Base-by-base conservation (phyloP, 1,140 invertebrate species). In the Globodera ellingtonae region DNA sequence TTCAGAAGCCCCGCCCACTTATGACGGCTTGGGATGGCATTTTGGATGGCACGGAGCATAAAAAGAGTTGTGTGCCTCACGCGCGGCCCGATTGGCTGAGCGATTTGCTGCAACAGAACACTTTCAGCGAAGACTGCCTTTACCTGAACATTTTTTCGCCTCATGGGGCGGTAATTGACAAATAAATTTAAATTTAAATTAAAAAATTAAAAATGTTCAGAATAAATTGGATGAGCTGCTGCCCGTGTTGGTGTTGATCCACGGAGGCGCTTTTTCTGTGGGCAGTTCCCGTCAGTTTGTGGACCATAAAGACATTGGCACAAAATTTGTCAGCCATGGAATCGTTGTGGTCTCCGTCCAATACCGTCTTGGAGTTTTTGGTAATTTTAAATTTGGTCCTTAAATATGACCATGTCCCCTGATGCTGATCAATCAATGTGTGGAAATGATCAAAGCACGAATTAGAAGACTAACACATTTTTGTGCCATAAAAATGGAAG, bases 91-190 rank as follows among this genome's bases (percentile, higher is more conserved):
- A 83, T 72, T 81, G 48, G 67, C 52, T 59, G 6, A 44, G 35
- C 66, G 24, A 50, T 24, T 81, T 82, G 46, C 18, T 75, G 73
- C 13, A 10, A 0, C 47, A 79, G 44, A n/a, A 78, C 21, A 59
- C 21, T 21, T 77, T 71, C 90, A 95, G 93, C 84, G 96, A 98
- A 91, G 96, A 98, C 91, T 98, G 96, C 90, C 92, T 98, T 48
- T 97, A 96, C 89, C 91, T 98, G 82, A 98, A 98, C 90, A 94
- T 98, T 88, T 97, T 96, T 91, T 93, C 95, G 7, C 95, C 96
- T 21, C 71, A 59, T 13, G 44, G 48, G 18, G 75, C 70, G 18
- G 71, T 72, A 72, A 56, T 72, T 18, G 6, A 71, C 13, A 0
- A 71, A 35, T 47, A 4, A 18, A 21, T n/a, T n/a, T 71, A 71